These are phyloP conservation scores for Gymnodraco acuticeps DNA, from an alignment of 2,797 vertebrate genomes.

Conservation along the genomic window DNA sequence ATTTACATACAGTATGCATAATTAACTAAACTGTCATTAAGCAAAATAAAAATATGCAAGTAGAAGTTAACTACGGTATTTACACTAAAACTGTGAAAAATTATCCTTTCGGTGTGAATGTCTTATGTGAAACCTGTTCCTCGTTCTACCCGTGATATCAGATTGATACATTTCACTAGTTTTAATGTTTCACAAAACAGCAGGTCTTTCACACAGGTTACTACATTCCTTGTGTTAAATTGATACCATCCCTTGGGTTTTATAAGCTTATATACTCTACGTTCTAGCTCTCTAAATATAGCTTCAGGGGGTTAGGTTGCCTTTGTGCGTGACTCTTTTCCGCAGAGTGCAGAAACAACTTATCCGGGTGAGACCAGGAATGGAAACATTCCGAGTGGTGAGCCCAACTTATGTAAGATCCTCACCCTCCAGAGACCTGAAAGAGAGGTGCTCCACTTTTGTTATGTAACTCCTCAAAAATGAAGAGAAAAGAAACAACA, in stretches of 20 bases:
- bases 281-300: conserved; percentile 71
- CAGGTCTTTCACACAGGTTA: conserved; percentile 1
- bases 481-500: conserved; percentile 52
- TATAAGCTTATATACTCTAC: conserved; percentile 23
- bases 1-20: too few relatives aligned
- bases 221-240: conserved; percentile 22
- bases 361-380: conserved; percentile 70
- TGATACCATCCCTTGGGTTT: conserved; percentile 24
- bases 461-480: conserved; percentile 75
- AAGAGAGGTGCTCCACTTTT: conserved; percentile 73
- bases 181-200: background rate
- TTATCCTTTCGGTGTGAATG: conserved; percentile 1
- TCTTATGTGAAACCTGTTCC: background rate
- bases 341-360: conserved; percentile 68
- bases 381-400: conserved; percentile 75
- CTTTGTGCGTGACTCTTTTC: conserved; percentile 70
- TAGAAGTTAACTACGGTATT: background rate
- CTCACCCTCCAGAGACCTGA: conserved; percentile 60
- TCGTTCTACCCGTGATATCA: background rate
- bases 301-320: conserved; percentile 47
- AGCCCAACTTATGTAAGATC: conserved; percentile 76
- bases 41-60: background rate
- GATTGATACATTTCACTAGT: background rate
- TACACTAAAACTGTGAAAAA: background rate
- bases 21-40: background rate